Base-by-base conservation (phyloP, 2,113 vertebrate species). In the Periophthalmus modestus region DNA sequence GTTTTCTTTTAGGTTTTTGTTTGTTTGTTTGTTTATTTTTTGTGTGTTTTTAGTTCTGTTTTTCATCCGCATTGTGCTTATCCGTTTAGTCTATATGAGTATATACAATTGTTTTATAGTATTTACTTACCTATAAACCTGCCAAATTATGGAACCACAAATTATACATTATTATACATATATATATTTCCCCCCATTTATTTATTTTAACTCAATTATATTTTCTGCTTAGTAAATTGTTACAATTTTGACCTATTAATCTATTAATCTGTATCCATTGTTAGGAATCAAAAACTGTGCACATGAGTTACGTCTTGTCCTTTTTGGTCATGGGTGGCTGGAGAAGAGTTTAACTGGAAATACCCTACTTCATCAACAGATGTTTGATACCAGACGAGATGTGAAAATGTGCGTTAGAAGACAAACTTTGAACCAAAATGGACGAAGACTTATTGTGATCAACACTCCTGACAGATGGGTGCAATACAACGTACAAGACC, bases 341-440 rank as follows among this genome's bases (percentile, higher is more conserved):
- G 82, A 87, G 47, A 85, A 87, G 72, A 83, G 72, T 36, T 58
- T 78, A 66, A 68, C 78, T 6, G 86, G 84, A 68, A 84, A 89
- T 75, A 50, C 73, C 13, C 65, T 87, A 63, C 81, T 89, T 0
- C 36, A 81, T 33, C 28, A 14, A 7, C 52, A 72, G 55, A 71
- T 81, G 76, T 89, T 89, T 58, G 85, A 88, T 3, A 66, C 46
- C 69, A 73, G 67, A 62, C 80, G 82, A 66, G 79, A 82, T 0
- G 77, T 86, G 65, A 84, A 86, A 65, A 83, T 86, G 84, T 86
- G 82, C 13, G 70, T 86, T 7, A 67, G 73, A 68, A 78, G 84
- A 58, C 80, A 85, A 66, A 50, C 48, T 2, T 19, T 50, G 11
- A 59, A 65, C 7, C 7, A 7, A 0, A 14, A 65, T 2, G 72